These are phyloP conservation scores for Heliconius erato DNA, from an alignment of 2,888 invertebrate species.

Conservation along the genomic window DNA sequence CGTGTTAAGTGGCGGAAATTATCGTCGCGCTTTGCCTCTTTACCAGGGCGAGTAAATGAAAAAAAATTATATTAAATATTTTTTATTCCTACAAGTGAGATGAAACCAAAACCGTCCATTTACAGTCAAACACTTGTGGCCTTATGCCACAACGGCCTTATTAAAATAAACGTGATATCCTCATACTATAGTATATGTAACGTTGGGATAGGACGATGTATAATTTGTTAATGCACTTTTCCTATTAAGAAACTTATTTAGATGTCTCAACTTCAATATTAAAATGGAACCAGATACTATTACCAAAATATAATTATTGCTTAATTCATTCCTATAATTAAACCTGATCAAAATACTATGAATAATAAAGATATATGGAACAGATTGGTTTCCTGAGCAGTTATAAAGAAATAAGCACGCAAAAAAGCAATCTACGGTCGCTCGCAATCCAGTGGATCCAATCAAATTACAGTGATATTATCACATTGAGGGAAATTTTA, in stretches of 20 bases:
- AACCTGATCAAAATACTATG: background rate
- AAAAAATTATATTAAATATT: no score
- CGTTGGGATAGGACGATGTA: no score
- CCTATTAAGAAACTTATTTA: background rate
- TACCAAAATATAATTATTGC: background rate
- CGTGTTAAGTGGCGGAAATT: no score
- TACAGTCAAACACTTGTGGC: no score
- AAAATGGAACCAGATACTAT: background rate
- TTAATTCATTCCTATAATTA: slow-evolving; percentile 10
- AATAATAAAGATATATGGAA: slow-evolving; percentile 33
- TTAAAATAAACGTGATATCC: no score
- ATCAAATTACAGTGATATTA: slow-evolving; percentile 44
- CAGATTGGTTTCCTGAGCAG: slow-evolving; percentile 30
- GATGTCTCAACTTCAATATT: background rate
- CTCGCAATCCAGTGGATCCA: slow-evolving; percentile 42
- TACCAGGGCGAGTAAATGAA: no score
- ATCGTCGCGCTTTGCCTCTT: no score
- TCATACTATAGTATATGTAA: no score
- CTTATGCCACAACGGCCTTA: no score
- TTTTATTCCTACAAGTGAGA: no score
- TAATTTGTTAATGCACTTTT: background rate
- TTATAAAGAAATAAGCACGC: slow-evolving; percentile 43
- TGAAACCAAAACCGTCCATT: no score
- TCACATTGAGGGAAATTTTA: slow-evolving; percentile 39
- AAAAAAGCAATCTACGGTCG: slow-evolving; percentile 42